Base-by-base conservation (phyloP, 2,797 vertebrate genomes). In the Cryptoblepharus egeriae region DNA sequence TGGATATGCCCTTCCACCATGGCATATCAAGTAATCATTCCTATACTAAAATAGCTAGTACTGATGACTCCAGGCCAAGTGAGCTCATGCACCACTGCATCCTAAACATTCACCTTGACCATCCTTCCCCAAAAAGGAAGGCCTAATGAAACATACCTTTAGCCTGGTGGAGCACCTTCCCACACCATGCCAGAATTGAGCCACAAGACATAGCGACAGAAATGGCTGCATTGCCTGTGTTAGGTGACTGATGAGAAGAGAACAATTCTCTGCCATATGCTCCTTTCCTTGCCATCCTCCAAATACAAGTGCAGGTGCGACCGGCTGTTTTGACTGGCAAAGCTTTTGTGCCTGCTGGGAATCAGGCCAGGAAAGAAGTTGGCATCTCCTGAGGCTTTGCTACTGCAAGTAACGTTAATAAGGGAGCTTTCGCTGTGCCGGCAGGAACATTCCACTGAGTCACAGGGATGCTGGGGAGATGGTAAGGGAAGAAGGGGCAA, bases 381-480 rank as follows among this genome's bases (percentile, higher is more conserved):
- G 28, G 16, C 58, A 24, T 42, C 65, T 58, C 73, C n/a, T 28
- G 28, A 30, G 52, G 28, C 72, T 4, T 22, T 13, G 26, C 65
- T 55, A 30, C 52, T 13, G 73, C 64, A n/a, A 55, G 9, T 15
- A 63, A 49, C 35, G 65, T 45, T 49, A 61, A 69, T 22, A 68
- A 68, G 49, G 26, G 49, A 49, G 37, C 24, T 22, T 75, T 26
- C 58, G 35, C 35, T 60, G 35, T 7, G 24, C 35, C 20, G 52
- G 78, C 68, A 58, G 69, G 39, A 61, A 32, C 45, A 30, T 49
- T 71, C 78, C 76, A 65, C 55, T 45, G 65, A 76, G 64, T 63
- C 80, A 76, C 30, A 32, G 64, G 39, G 64, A 35, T 5, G 37
- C 73, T 45, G 1, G 3, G 10, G 24, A n/a, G n/a, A n/a, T 39